A percentile compares a stretch with the other conserved stretches of the same genome.
phyloP scores from a whole-genome alignment of 1,140 invertebrate species.

The Copidosoma floridanum region DNA sequence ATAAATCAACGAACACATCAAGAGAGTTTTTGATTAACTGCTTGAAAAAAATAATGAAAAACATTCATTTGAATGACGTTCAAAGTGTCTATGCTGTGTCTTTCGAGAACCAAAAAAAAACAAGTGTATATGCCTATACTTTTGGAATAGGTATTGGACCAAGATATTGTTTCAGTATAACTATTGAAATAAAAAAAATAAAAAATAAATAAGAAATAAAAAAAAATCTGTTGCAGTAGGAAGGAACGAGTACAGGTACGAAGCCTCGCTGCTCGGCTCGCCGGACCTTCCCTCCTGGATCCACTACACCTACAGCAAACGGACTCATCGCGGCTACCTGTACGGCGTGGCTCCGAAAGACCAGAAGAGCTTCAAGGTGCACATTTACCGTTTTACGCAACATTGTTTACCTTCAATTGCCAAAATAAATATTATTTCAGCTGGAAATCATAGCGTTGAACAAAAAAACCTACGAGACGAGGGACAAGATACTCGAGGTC shows the following conservation, averaged over 20 bases:
- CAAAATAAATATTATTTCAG: constrained; percentile 55
- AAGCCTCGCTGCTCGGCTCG: constrained; percentile 65
- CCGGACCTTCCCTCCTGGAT: constrained; percentile 85
- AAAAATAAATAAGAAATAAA: too few relatives aligned
- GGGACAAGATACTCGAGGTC: constrained; percentile 63
- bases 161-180: too few relatives aligned
- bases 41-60: too few relatives aligned
- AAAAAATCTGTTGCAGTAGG: constrained; percentile 33
- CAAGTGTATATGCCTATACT: too few relatives aligned
- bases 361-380: constrained; percentile 58
- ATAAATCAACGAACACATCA: too few relatives aligned
- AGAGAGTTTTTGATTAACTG: too few relatives aligned
- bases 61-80: too few relatives aligned
- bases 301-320: constrained; percentile 73
- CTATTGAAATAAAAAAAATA: neutral
- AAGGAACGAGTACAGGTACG: constrained; percentile 62
- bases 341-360: constrained; percentile 75
- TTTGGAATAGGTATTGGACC: too few relatives aligned
- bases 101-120: too few relatives aligned
- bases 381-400: neutral
- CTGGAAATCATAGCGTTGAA: constrained; percentile 76
- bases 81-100: too few relatives aligned
- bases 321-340: constrained; percentile 71
- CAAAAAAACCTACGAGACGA: constrained; percentile 74
- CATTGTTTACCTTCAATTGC: too few relatives aligned